Conservation (phyloP, 2,797 vertebrate genomes). For the Acrossocheilus wenchowensis region DNA sequence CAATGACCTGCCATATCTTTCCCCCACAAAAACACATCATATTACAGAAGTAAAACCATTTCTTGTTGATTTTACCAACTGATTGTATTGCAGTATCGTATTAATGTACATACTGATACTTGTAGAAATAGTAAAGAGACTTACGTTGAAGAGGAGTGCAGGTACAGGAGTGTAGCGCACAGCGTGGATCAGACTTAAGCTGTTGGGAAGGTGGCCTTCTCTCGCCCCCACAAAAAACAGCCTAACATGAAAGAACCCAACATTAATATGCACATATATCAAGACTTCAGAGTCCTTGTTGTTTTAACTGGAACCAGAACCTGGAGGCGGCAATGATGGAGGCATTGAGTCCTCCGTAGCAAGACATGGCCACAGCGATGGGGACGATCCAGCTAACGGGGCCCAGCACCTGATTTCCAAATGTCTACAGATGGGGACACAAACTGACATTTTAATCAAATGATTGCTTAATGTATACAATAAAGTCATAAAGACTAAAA, state of each 20-base stretch:
- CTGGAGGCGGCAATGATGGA: constrained; percentile 85
- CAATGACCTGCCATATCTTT: neutral
- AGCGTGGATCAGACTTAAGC: constrained; percentile 83
- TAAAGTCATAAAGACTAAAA: neutral
- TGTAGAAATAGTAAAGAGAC: constrained; percentile 44
- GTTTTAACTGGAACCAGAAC: constrained; percentile 59
- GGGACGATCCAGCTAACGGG: constrained; percentile 85
- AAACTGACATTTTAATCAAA: neutral
- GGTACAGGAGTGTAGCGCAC: constrained; percentile 83
- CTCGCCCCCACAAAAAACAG: constrained; percentile 86
- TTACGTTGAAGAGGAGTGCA: constrained; percentile 85
- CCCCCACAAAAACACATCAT: too few relatives aligned
- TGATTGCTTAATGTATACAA: neutral
- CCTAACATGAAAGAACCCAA: constrained; percentile 60
- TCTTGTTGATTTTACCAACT: neutral
- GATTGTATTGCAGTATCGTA: neutral
- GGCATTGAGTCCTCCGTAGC: constrained; percentile 86
- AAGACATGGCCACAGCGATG: constrained; percentile 86
- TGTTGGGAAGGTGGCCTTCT: constrained; percentile 84
- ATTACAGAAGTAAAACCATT: neutral
- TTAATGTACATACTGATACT: neutral
- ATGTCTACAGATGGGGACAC: constrained; percentile 72
- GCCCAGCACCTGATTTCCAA: constrained; percentile 81
- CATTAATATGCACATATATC: neutral
- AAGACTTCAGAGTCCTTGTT: neutral